A percentile compares a stretch with the other conserved stretches of the same genome.
Evolutionary conservation across 53 echinoderm and acorn worm genomes (phyloP).

Genomic region (Glandiceps talaboti): DNA sequence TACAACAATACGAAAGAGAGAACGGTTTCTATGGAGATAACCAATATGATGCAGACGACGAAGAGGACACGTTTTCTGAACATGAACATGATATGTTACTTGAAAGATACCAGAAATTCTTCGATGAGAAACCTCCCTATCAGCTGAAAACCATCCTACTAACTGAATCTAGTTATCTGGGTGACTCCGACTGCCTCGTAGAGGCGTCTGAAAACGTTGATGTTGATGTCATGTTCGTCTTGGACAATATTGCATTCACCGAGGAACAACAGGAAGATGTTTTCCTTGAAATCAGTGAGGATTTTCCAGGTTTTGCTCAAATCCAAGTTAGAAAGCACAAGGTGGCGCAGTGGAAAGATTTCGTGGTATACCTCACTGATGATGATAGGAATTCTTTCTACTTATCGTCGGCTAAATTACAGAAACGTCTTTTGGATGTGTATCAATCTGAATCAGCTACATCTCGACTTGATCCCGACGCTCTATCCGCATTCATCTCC

Average conservation of each 20-base stretch:
- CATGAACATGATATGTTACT: background rate
- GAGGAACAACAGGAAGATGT: background rate
- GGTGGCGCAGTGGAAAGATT: background rate
- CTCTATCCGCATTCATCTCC: background rate
- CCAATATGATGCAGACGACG: background rate
- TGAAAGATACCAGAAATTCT: background rate
- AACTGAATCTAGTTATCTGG: background rate
- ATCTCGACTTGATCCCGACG: background rate
- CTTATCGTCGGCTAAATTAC: background rate
- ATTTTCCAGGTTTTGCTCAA: background rate
- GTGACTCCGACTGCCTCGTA: background rate
- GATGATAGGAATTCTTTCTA: background rate
- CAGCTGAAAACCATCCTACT: background rate
- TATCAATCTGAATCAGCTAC: background rate
- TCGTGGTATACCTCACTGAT: background rate
- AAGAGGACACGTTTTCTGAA: background rate
- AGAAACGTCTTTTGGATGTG: background rate
- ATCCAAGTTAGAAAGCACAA: background rate
- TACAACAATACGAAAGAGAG: background rate
- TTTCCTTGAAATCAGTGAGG: background rate
- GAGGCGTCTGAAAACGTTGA: background rate
- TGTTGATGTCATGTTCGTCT: background rate
- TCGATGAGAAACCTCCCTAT: background rate
- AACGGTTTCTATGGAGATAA: background rate
- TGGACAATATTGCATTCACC: background rate